phyloP scores from a whole-genome alignment of 2,888 invertebrate genomes.

The Volucella inflata region DNA sequence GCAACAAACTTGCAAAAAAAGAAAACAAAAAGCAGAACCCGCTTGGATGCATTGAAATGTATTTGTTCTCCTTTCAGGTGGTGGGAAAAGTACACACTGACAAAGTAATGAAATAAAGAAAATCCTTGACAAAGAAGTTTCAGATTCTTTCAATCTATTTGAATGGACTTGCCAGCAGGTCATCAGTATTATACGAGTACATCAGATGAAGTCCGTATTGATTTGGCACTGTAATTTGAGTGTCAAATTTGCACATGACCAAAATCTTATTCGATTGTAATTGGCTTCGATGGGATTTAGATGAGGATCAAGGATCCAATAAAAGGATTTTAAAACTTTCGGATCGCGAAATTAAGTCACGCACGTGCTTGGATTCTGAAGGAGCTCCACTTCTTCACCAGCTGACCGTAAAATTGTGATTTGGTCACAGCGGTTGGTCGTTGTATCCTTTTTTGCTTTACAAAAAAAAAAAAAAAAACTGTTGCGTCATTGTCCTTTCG shows the following conservation, averaged over 20 bases:
- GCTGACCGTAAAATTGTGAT: not conserved
- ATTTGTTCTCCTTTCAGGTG: not conserved
- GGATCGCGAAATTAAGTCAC: not conserved
- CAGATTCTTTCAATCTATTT: not conserved
- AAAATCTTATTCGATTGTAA: too few species aligned
- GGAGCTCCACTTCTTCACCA: not conserved
- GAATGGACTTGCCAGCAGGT: constrained; percentile 9
- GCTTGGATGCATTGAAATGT: not conserved
- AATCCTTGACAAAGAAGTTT: not conserved
- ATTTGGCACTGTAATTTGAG: too few species aligned
- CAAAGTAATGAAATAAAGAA: not conserved
- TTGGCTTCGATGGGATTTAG: too few species aligned
- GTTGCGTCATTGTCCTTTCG: too few species aligned
- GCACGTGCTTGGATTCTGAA: not conserved
- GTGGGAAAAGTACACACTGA: not conserved
- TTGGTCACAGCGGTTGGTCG: constrained; percentile 1
- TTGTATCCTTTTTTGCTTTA: not conserved
- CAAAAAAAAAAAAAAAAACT: too few species aligned
- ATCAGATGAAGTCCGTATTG: too few species aligned
- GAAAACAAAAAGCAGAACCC: not conserved
- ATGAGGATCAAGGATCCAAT: too few species aligned
- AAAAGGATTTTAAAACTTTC: too few species aligned
- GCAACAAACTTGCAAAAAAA: constrained; percentile 7
- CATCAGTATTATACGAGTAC: not conserved
- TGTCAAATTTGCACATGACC: too few species aligned